Evolutionary conservation across 2,797 vertebrate genomes (phyloP).

Genomic region (Siniperca undulata): DNA sequence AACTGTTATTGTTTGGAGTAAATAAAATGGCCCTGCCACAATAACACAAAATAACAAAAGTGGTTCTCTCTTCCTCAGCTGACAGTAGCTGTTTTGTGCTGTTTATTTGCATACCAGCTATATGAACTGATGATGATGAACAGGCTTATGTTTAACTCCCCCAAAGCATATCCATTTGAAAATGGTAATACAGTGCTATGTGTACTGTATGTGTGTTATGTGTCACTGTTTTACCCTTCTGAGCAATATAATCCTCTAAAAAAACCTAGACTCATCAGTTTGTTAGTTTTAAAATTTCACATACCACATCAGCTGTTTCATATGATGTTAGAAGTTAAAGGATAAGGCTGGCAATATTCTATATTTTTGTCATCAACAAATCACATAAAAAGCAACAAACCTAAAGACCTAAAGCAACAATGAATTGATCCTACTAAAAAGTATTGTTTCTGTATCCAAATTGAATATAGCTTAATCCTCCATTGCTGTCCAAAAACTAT

Average conservation of each 20-base stretch:
- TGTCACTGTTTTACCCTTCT: neutral
- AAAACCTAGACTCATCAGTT: neutral
- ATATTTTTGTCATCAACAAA: neutral
- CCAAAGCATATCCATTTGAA: neutral
- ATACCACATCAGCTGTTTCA: neutral
- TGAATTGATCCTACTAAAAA: neutral
- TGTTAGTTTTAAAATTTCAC: neutral
- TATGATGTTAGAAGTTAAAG: neutral
- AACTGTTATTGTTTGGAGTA: neutral
- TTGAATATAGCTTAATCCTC: neutral
- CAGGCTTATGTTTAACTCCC: neutral
- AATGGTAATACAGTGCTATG: neutral
- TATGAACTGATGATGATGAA: neutral
- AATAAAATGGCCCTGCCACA: neutral
- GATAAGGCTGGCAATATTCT: neutral
- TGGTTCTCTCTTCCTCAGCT: neutral
- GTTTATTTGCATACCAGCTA: neutral
- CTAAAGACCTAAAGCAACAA: neutral
- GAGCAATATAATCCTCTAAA: neutral
- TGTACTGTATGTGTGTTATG: neutral
- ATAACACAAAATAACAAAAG: neutral
- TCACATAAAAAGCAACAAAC: neutral
- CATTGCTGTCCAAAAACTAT: neutral
- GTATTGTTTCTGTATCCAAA: neutral
- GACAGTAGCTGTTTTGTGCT: too few species aligned